These are phyloP conservation scores for Melanotaenia boesemani DNA, from an alignment of 2,797 vertebrate species.

Conservation along the genomic window DNA sequence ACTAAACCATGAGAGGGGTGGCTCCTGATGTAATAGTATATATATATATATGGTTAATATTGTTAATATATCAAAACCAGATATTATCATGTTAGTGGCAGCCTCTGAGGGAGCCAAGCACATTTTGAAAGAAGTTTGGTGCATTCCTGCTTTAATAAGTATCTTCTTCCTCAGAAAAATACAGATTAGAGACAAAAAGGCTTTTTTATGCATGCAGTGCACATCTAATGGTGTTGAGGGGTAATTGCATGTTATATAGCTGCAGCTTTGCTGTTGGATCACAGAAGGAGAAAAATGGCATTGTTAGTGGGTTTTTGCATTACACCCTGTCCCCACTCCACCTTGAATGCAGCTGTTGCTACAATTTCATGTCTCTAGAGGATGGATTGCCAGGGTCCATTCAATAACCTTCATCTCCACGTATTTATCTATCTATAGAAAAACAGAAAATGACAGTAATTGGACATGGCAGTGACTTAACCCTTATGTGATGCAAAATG, in stretches of 20 bases:
- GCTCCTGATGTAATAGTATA: slow-evolving; percentile 23
- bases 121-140: slow-evolving; percentile 33
- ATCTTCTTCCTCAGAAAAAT: slow-evolving; percentile 19
- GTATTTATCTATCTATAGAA: slow-evolving; percentile 56
- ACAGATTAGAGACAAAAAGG: slow-evolving; percentile 21
- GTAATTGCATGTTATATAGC: slow-evolving; percentile 69
- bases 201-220: slow-evolving; percentile 48
- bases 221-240: slow-evolving; percentile 42
- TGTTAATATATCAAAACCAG: not conserved
- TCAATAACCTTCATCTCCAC: slow-evolving; percentile 58
- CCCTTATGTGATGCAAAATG: slow-evolving; percentile 25
- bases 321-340: slow-evolving; percentile 46
- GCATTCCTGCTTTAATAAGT: slow-evolving; percentile 39
- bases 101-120: slow-evolving; percentile 27
- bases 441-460: slow-evolving; percentile 57
- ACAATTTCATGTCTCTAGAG: slow-evolving; percentile 40
- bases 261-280: slow-evolving; percentile 48
- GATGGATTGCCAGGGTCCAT: slow-evolving; percentile 39
- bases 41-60: too few relatives aligned
- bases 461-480: slow-evolving; percentile 42
- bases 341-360: slow-evolving; percentile 44
- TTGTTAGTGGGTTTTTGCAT: slow-evolving; percentile 25
- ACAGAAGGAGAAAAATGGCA: slow-evolving; percentile 34
- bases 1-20: not conserved
- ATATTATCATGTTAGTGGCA: not conserved